A percentile compares a stretch with the other conserved stretches of the same genome.
Conservation (phyloP, 1,140 invertebrate genomes). For the Drosophila tani region DNA sequence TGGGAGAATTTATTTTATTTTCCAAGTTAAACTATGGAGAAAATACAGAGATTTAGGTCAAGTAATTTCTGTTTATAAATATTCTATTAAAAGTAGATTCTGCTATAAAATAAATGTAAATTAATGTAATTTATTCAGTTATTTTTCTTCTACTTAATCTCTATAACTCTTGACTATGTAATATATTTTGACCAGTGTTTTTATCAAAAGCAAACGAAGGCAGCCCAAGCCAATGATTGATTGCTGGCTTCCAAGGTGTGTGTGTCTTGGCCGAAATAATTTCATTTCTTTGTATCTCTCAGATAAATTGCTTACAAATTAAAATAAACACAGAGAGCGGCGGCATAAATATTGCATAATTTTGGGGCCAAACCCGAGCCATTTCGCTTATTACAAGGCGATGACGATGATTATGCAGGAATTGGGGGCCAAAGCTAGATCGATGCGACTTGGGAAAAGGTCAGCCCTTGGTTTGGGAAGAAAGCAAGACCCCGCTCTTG, state of each 20-base stretch:
- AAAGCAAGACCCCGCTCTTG: conserved; percentile 28
- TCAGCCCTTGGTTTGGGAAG: conserved; percentile 16
- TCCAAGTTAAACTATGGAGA: no score
- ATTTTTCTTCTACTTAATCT: no score
- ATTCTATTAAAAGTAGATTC: no score
- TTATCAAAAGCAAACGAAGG: not conserved
- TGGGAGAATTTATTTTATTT: no score
- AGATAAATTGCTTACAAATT: conserved; percentile 52
- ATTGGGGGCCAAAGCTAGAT: conserved; percentile 15
- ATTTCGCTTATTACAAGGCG: conserved; percentile 47
- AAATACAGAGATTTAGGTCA: no score
- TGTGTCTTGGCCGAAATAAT: conserved; percentile 19
- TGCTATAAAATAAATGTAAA: no score
- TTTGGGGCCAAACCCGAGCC: conserved; percentile 20
- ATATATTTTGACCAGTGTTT: not conserved
- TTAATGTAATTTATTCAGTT: no score
- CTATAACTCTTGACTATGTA: no score
- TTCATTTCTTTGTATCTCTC: conserved; percentile 1
- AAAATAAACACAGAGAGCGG: conserved; percentile 39
- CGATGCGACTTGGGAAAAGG: conserved; percentile 6
- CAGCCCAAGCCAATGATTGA: conserved; percentile 53
- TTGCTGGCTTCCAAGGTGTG: conserved; percentile 6
- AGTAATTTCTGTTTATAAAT: no score
- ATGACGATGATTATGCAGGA: conserved; percentile 48
- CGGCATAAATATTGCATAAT: conserved; percentile 55